phyloP scores from a whole-genome alignment of 2,888 invertebrate genomes.

The Stenchaetothrips biformis region DNA sequence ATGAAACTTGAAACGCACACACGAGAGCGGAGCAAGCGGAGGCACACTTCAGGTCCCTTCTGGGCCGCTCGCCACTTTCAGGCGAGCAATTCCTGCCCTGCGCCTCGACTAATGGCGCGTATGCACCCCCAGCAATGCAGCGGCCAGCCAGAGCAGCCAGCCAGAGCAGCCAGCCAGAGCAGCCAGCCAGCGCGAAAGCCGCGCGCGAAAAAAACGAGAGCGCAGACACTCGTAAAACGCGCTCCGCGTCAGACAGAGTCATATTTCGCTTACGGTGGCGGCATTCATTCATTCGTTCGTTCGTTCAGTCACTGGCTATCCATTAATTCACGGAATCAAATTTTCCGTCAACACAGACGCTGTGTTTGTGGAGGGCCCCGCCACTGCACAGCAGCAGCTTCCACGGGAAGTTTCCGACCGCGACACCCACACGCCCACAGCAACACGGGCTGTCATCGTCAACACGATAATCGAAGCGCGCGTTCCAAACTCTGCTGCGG shows the following conservation, averaged over 20 bases:
- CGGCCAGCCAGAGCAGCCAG: neutral
- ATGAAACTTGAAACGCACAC: neutral
- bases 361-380: too few relatives aligned
- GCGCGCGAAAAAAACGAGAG: neutral
- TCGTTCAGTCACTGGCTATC: too few relatives aligned
- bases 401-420: too few relatives aligned
- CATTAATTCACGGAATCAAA: too few relatives aligned
- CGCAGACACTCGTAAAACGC: neutral
- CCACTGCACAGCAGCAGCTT: too few relatives aligned
- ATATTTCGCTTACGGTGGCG: neutral
- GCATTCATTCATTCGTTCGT: too few relatives aligned
- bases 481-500: too few relatives aligned
- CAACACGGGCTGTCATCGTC: too few relatives aligned
- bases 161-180: neutral
- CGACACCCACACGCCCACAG: too few relatives aligned
- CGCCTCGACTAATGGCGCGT: neutral
- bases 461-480: too few relatives aligned
- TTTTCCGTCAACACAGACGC: too few relatives aligned
- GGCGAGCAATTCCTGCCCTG: neutral
- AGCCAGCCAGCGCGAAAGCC: neutral
- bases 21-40: neutral
- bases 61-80: slow-evolving; percentile 1
- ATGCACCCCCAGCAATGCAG: neutral
- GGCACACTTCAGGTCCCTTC: slow-evolving; percentile 11
- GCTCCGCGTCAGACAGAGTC: neutral